These are phyloP conservation scores for Acrossocheilus fasciatus DNA, from an alignment of 2,797 vertebrate genomes.

Conservation along the genomic window DNA sequence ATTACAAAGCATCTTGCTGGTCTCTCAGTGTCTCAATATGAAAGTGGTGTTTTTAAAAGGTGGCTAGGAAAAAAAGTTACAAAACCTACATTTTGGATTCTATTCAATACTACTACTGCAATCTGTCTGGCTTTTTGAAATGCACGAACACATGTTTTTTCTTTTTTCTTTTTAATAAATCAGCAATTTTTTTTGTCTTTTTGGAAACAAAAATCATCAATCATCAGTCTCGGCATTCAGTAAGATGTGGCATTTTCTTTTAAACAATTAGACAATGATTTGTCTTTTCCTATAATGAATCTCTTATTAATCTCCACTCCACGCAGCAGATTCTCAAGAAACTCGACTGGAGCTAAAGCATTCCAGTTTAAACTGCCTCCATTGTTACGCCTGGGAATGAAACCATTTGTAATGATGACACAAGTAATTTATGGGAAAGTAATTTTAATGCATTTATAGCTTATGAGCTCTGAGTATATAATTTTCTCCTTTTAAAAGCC, in stretches of 20 bases:
- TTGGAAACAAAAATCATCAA: slow-evolving; percentile 12
- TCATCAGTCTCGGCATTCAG: not conserved
- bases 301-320: slow-evolving; percentile 31
- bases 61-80: not conserved
- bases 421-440: slow-evolving; percentile 45
- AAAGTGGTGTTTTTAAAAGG: not conserved
- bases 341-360: not conserved
- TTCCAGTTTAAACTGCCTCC: slow-evolving; percentile 24
- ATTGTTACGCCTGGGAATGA: slow-evolving; percentile 40
- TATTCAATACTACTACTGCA: not conserved
- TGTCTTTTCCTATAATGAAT: slow-evolving; percentile 28
- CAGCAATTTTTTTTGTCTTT: too few relatives aligned
- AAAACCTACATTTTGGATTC: not conserved
- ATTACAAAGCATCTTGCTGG: not conserved
- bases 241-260: not conserved
- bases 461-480: slow-evolving; percentile 21
- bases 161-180: not conserved
- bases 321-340: slow-evolving; percentile 1
- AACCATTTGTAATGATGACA: slow-evolving; percentile 46
- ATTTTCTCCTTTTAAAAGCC: slow-evolving; percentile 39
- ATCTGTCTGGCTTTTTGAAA: not conserved
- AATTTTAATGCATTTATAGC: slow-evolving; percentile 45
- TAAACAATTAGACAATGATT: slow-evolving; percentile 33
- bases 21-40: too few relatives aligned
- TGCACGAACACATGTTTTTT: not conserved